These are phyloP conservation scores for Mesochorus sp. DNA, from an alignment of 2,888 invertebrate species.

Conservation along the genomic window DNA sequence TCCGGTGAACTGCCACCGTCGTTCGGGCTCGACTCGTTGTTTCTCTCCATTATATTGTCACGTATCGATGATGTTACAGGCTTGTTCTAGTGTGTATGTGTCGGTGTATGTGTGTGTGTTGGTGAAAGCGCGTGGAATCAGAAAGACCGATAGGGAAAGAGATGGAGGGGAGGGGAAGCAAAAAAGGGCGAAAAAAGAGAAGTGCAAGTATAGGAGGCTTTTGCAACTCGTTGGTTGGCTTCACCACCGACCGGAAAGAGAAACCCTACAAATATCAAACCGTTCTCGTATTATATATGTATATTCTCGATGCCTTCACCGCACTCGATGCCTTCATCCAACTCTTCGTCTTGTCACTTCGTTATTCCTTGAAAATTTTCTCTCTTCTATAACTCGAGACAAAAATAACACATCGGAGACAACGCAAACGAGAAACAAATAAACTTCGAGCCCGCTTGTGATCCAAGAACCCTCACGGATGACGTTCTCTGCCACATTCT, in stretches of 20 bases:
- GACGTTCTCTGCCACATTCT: too few species aligned
- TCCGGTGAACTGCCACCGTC: slow-evolving; percentile 76
- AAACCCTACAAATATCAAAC: slow-evolving; percentile 70
- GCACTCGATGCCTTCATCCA: too few species aligned
- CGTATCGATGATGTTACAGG: slow-evolving; percentile 5
- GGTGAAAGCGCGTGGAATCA: slow-evolving; percentile 45
- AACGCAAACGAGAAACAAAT: too few species aligned
- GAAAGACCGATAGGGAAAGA: slow-evolving; percentile 25
- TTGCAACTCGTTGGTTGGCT: slow-evolving; percentile 69
- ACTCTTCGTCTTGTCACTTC: slow-evolving; percentile 1
- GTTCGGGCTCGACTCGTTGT: slow-evolving; percentile 69
- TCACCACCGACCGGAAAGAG: slow-evolving; percentile 68
- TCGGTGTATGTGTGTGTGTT: background rate
- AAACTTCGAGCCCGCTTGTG: too few species aligned
- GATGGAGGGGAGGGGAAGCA: slow-evolving; percentile 1
- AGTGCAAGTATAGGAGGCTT: slow-evolving; percentile 2
- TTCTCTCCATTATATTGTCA: slow-evolving; percentile 70
- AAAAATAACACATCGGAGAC: too few species aligned
- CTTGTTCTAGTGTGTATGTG: background rate
- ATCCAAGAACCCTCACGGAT: too few species aligned
- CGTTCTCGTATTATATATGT: too few species aligned
- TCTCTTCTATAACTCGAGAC: too few species aligned
- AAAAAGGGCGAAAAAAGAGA: slow-evolving; percentile 17
- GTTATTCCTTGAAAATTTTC: too few species aligned
- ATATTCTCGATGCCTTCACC: too few species aligned